Evolutionary conservation across 2,797 vertebrate genomes (phyloP), one percentile per base, ranked within the genome.

Genomic region (Xiphophorus birchmanni): DNA sequence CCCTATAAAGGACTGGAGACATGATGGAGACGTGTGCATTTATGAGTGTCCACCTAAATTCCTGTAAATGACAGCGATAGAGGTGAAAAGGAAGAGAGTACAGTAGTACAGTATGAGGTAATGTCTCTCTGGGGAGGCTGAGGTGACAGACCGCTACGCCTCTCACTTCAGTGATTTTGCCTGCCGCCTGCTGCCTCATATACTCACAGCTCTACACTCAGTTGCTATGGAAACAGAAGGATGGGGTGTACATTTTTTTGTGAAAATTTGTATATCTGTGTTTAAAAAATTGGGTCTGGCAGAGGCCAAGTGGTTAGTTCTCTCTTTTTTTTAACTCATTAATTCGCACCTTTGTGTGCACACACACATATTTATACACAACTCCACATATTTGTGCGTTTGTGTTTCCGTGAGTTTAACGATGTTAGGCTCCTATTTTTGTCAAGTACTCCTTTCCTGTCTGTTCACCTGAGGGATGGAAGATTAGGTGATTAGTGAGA

Each of bases 161-260:
- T 93, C 92, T 90, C 90, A 91, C 94, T 89, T 84, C 85, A 90
- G 80, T 88, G 91, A 94, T 90, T 93, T 90, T 7, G 89, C 90
- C 85, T 90, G 88, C 88, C 56, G 86, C 88, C 89, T 90, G 86
- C 87, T 86, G 89, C 90, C 86, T 94, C 86, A 81, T 87, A 92
- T 90, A 92, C 87, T 78, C 91, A 89, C 91, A 87, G 92, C 90
- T 86, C 92, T 92, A 94, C 86, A 86, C 87, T 88, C 91, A 92
- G 96, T 96, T 95, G 89, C 93, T 93, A 96, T 96, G 94, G 95
- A 94, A 96, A 96, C 96, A 94, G 87, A 87, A 86, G 83, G 89
- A 94, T 93, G 91, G 91, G 93, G 91, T 92, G 84, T 93, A 93
- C 89, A 80, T 91, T 91, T 91, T 86, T 84, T 77, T 75, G 90